Base-by-base conservation (phyloP, 2,113 vertebrate species). In the Scomber colias region DNA sequence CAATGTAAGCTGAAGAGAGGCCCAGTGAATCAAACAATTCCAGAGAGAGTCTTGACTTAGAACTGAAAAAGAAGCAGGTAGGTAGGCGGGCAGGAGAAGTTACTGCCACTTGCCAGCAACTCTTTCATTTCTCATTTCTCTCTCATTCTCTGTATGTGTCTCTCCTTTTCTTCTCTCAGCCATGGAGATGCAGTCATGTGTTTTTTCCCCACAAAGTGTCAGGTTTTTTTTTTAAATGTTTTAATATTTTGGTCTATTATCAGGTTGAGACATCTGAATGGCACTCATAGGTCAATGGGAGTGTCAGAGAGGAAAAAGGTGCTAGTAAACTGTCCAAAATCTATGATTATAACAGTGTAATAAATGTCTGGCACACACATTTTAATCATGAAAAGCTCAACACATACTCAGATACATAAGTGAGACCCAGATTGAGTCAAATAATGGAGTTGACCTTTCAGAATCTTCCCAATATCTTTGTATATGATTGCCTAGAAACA, bases 1-100 rank as follows among this genome's bases (percentile, higher is more conserved):
- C 97, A 96, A 98, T 97, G 94, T 83, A 55, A 94, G 94, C 95
- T 95, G 93, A 89, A 93, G 91, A 93, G 91, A 84, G 82, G 79
- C 46, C 55, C 63, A 50, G 44, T 78, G 64, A 83, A 82, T 84
- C 64, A 77, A 89, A 87, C 81, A 66, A 46, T 54, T 79, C 74
- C 63, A 63, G 56, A n/a, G 24, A 67, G 19, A 76, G 48, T 61
- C 65, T 48, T 50, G 55, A 78, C 61, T 66, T 54, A 73, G 44
- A 40, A 57, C 57, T 85, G 67, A 83, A 62, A 44, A 53, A 81
- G 59, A 73, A 0, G 27, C 63, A 16, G 50, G 14, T 17, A 31
- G 10, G 7, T 12, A 21, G 21, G 21, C 21, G 21, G 51, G 35
- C 35, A 35, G 35, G 35, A 40, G 35, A 40, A 40, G 35, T 40